Evolutionary conservation across 2,113 vertebrate genomes (phyloP), one percentile per base, ranked within the genome.

Genomic region (Corythornis madagascariensis): DNA sequence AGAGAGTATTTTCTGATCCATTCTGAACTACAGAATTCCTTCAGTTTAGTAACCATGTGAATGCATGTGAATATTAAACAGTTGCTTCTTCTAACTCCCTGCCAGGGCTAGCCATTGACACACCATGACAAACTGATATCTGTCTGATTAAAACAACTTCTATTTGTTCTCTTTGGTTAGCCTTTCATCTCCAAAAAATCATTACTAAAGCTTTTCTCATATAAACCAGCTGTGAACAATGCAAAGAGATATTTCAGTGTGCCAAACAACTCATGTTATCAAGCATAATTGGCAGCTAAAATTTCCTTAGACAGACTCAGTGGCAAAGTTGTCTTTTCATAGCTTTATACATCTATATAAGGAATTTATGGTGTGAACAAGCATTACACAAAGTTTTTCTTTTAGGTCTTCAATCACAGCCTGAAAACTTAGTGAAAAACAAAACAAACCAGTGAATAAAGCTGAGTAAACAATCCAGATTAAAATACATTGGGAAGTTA

Each of bases 111-210:
- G n/a, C 33, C 59, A 42, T 50, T 83, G 56, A 90, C 56, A 53
- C 50, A 69, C 17, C 28, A 12, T 38, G 50, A 92, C 53, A 83
- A 93, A 91, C 25, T 8, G 3, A 38, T 45, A 40, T 65, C 61
- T 63, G 20, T 73, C 79, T 73, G 53, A 83, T 80, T 89, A 66
- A 90, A 85, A 77, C 55, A 42, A 65, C 52, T 11, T 60, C 29
- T 35, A 48, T 61, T 83, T 88, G 59, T 88, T 84, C 47, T 76
- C 75, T 38, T 92, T 84, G 63, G 33, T 60, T 91, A 87, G 50
- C 77, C 64, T 89, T 94, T 93, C 59, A 92, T 63, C 87, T 95
- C 72, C 61, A 86, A 89, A 95, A 95, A 63, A 87, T 67, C 69
- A 72, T 53, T 25, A 61, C 67, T 67, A 52, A 77, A 83, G 35